Percentiles rank a stretch among this genome's conserved stretches.
Conservation (phyloP, 1,140 invertebrate genomes). For the Drosophila navojoa region DNA sequence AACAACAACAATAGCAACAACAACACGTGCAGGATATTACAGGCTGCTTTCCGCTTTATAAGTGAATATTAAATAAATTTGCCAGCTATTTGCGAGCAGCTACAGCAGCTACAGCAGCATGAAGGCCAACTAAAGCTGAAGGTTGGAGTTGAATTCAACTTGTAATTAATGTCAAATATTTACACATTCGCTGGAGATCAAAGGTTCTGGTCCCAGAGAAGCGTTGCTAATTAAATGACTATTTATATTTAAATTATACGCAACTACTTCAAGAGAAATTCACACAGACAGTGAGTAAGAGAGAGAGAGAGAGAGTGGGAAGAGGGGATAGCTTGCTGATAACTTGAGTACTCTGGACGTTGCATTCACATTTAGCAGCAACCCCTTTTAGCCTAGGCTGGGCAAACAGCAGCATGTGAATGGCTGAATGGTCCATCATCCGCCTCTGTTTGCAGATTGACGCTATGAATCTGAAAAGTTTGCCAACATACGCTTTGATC, state of each 20-base stretch:
- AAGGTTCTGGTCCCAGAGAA: constrained; percentile 67
- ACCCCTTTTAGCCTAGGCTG: constrained; percentile 12
- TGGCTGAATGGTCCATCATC: neutral
- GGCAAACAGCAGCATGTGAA: constrained; percentile 24
- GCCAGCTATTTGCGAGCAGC: constrained; percentile 72
- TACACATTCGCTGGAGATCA: constrained; percentile 77
- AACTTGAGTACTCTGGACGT: constrained; percentile 22
- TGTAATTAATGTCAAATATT: constrained; percentile 82
- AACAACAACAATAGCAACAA: constrained; percentile 34
- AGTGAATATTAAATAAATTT: constrained; percentile 82
- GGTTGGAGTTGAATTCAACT: constrained; percentile 63
- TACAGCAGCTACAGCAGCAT: constrained; percentile 14
- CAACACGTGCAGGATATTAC: constrained; percentile 33
- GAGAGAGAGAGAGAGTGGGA: too few relatives aligned
- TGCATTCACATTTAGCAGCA: constrained; percentile 18
- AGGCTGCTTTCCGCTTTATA: constrained; percentile 48
- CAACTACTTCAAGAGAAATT: constrained; percentile 59
- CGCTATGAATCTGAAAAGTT: constrained; percentile 24
- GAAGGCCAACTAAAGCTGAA: constrained; percentile 31
- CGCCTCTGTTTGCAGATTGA: constrained; percentile 4
- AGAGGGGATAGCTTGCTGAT: neutral
- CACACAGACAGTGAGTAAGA: too few relatives aligned
- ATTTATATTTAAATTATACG: constrained; percentile 80
- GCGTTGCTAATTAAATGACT: constrained; percentile 78
- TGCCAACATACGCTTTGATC: constrained; percentile 31